Base-by-base conservation (phyloP, 2,797 vertebrate species). In the Philypnodon macrostomus region DNA sequence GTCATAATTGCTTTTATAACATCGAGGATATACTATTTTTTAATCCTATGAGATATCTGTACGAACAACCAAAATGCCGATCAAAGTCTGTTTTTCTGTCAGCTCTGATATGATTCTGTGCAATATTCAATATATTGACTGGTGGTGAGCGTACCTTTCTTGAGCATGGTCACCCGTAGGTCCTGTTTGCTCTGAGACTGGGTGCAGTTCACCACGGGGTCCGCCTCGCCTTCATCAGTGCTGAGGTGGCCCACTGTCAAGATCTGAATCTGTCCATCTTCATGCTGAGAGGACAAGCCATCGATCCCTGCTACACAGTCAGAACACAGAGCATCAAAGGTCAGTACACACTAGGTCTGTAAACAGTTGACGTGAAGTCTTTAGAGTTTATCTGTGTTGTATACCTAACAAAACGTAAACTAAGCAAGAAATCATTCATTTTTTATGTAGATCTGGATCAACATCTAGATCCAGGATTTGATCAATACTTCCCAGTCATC, bases 131-230 rank as follows among this genome's bases (percentile, higher is more conserved):
- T n/a, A n/a, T n/a, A n/a, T n/a, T 33, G 32, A 7, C 27, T 32
- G 27, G 16, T 27, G 3, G 1, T 4, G n/a, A 8, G 7, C 6
- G 45, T 90, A 99, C 97, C 97, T 91, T 97, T 98, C 80, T 96
- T 98, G 70, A 97, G 93, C 96, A 97, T 95, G 72, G 91, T 91
- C 85, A 93, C 89, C 61, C 91, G 87, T 68, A 98, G 91, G 70
- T 99, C 95, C 85, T 97, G 94, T 73, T 93, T 95, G 72, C 90
- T 88, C 85, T 94, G 91, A 12, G 80, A 89, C 51, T 91, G 84
- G 35, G 89, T 87, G 75, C 87, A 90, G 81, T 88, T 90, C 75
- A 91, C 88, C 39, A 87, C 84, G 0, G 91, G 86, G 59, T 96
- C 94, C 6, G 85, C 86, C 24, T 92, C 91, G 2, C 86, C 84